Conservation (phyloP, 2,888 invertebrate genomes). For the Ormyrus labotus region DNA sequence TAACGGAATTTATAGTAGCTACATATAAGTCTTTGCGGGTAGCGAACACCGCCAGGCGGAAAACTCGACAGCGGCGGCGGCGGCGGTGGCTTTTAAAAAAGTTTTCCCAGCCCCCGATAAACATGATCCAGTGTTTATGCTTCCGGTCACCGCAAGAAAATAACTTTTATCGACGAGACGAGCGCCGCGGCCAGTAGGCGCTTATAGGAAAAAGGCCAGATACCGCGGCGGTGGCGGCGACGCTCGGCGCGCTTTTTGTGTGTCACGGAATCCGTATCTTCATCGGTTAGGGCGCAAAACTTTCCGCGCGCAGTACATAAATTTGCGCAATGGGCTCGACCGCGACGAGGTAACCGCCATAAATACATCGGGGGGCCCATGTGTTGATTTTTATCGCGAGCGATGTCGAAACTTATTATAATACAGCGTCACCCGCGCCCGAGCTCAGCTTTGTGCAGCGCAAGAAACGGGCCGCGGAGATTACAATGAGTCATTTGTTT, state of each 20-base stretch:
- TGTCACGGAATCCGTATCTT: slow-evolving; percentile 52
- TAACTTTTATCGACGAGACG: slow-evolving; percentile 40
- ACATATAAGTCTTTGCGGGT: not conserved
- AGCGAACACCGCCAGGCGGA: not conserved
- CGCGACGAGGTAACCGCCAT: slow-evolving; percentile 1
- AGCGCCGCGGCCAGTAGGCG: too few relatives aligned
- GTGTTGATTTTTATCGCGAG: slow-evolving; percentile 44
- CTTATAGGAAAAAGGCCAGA: not conserved
- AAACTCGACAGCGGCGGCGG: not conserved
- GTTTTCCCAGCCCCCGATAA: slow-evolving; percentile 41
- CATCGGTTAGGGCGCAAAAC: slow-evolving; percentile 40
- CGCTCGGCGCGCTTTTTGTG: slow-evolving; percentile 21
- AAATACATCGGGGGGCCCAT: slow-evolving; percentile 18
- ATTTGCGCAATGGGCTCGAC: slow-evolving; percentile 42
- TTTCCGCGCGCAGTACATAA: slow-evolving; percentile 33
- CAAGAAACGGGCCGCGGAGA: not conserved
- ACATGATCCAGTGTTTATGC: slow-evolving; percentile 51
- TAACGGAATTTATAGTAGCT: slow-evolving; percentile 37
- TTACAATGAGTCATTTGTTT: slow-evolving; percentile 26
- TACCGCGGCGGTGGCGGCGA: too few relatives aligned
- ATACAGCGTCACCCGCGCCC: slow-evolving; percentile 15
- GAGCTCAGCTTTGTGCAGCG: not conserved
- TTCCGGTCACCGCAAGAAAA: slow-evolving; percentile 49
- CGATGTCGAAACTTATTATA: slow-evolving; percentile 49
- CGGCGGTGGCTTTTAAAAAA: slow-evolving; percentile 27